Conservation (phyloP, 2,797 vertebrate species). For the Petrocephalus sullivani region DNA sequence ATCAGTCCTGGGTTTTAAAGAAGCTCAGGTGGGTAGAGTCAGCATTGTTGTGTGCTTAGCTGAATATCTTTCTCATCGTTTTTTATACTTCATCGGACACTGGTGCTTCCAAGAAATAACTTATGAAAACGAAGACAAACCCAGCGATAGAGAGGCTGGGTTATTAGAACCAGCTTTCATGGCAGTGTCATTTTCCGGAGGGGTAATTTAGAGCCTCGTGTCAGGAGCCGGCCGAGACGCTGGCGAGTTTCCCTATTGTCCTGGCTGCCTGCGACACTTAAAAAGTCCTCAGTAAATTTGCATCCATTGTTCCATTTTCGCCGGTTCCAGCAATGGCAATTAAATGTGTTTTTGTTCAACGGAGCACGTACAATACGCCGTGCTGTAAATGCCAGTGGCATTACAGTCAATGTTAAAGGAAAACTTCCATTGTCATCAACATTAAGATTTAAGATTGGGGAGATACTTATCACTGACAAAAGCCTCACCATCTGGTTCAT, state of each 20-base stretch:
- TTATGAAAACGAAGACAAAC: conserved; percentile 3
- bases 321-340: neutral
- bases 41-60: neutral
- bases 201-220: neutral
- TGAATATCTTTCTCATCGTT: neutral
- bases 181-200: neutral
- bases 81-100: neutral
- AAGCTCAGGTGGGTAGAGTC: neutral
- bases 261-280: neutral
- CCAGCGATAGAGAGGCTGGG: neutral
- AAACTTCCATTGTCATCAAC: neutral
- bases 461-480: neutral
- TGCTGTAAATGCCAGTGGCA: neutral
- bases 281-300: neutral
- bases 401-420: neutral
- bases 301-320: neutral
- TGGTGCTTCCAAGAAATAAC: neutral
- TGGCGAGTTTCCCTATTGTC: neutral
- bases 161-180: neutral
- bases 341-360: conserved; percentile 1
- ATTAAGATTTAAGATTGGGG: neutral
- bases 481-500: neutral
- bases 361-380: neutral
- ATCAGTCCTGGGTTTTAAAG: neutral
- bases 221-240: neutral